Evolutionary conservation across 2,797 vertebrate species (phyloP).

Genomic region (Macropus fuliginosus): DNA sequence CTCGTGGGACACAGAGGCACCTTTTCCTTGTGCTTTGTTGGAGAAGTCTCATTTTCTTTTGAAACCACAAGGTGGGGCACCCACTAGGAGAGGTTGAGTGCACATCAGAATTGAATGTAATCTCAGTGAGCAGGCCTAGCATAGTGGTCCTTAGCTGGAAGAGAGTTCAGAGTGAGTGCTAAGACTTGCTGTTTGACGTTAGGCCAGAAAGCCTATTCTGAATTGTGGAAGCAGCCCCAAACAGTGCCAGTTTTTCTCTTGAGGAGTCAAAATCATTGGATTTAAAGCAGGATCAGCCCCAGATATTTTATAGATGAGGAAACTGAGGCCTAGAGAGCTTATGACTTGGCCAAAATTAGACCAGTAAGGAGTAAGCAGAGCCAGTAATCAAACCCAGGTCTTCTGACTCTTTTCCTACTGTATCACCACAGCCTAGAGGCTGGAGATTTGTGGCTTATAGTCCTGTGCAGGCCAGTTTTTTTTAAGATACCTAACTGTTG

Average conservation of each 20-base stretch:
- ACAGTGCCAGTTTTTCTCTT: neutral
- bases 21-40: neutral
- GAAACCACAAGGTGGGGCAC: constrained; percentile 2
- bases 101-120: neutral
- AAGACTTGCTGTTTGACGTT: neutral
- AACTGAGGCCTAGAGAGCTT: neutral
- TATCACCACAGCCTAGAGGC: neutral
- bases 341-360: neutral
- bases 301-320: neutral
- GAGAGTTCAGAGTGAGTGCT: neutral
- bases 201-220: neutral
- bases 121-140: neutral
- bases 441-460: neutral
- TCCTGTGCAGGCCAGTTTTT: neutral
- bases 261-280: neutral
- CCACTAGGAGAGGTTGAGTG: neutral
- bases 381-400: neutral
- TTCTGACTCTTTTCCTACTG: neutral
- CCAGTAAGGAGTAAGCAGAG: neutral
- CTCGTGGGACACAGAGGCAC: neutral
- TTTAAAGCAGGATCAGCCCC: neutral
- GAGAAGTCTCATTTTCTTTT: constrained; percentile 10
- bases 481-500: neutral
- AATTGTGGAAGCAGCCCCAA: neutral
- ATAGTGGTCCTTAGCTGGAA: neutral